Evolutionary conservation across 2,113 vertebrate genomes (phyloP).

Genomic region (Oenanthe melanoleuca): DNA sequence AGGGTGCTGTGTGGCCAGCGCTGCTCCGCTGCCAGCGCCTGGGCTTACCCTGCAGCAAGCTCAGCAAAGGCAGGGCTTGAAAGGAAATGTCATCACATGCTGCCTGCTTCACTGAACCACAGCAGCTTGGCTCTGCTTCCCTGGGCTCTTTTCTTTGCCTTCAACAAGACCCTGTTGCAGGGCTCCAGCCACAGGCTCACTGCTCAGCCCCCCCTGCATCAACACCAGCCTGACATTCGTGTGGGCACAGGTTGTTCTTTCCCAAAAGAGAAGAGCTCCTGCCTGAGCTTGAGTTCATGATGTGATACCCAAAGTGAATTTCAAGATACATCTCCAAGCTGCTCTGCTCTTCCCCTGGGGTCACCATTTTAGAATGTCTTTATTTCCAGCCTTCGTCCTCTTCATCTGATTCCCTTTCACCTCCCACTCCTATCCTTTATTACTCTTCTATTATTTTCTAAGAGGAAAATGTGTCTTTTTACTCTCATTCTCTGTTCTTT

Average conservation of each 20-base stretch:
- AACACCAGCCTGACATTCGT: fast-evolving
- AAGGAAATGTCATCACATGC: background rate
- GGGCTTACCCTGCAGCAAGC: background rate
- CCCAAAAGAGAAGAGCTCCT: background rate
- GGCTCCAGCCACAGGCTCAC: fast-evolving
- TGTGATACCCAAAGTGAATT: background rate
- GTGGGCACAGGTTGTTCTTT: fast-evolving
- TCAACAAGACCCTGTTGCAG: background rate
- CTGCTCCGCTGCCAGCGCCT: fast-evolving
- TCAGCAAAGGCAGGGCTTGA: background rate
- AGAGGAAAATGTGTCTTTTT: slow-evolving; percentile 32
- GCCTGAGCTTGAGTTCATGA: background rate
- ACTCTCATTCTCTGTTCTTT: slow-evolving; percentile 2
- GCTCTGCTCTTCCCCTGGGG: slow-evolving; percentile 13
- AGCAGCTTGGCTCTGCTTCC: background rate
- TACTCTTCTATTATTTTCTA: slow-evolving; percentile 9
- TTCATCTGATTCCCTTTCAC: slow-evolving; percentile 46
- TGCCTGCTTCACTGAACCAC: background rate
- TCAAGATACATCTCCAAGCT: background rate
- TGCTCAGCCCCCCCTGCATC: background rate
- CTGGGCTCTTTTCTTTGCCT: background rate
- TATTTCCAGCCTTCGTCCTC: slow-evolving; percentile 25
- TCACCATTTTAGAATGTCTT: slow-evolving; percentile 16
- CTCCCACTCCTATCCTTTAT: slow-evolving; percentile 26
- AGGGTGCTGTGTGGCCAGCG: background rate